phyloP scores from a whole-genome alignment of 2,888 invertebrate genomes.

The Panorpa germanica region DNA sequence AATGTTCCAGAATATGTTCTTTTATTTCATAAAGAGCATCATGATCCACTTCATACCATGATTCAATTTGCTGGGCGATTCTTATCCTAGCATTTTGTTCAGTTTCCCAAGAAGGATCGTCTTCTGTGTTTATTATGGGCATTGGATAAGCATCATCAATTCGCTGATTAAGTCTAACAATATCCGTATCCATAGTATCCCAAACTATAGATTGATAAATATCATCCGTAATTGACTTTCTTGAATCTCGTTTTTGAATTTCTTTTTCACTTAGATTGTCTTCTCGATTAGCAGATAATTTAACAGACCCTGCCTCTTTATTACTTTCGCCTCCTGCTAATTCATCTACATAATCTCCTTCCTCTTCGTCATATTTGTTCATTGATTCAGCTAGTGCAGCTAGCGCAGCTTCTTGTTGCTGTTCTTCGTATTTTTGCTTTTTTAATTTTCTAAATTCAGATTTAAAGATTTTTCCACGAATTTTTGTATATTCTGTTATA shows the following conservation, averaged over 20 bases:
- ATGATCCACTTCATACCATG: slow-evolving; percentile 25
- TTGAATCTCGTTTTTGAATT: no score
- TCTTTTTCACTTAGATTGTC: no score
- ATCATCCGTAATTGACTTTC: no score
- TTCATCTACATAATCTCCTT: slow-evolving; percentile 17
- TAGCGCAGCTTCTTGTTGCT: slow-evolving; percentile 15
- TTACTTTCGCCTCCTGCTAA: slow-evolving; percentile 2
- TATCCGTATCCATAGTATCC: no score
- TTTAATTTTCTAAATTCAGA: slow-evolving; percentile 24
- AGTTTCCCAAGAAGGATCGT: slow-evolving; percentile 27
- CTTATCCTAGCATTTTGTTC: slow-evolving; percentile 26
- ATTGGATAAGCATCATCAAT: no score
- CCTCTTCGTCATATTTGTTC: slow-evolving; percentile 13
- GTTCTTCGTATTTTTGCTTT: slow-evolving; percentile 23
- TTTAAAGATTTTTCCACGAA: slow-evolving; percentile 21
- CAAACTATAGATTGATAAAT: no score
- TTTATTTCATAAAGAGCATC: slow-evolving; percentile 24
- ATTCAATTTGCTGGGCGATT: slow-evolving; percentile 26
- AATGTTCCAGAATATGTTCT: slow-evolving; percentile 23
- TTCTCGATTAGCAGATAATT: neutral
- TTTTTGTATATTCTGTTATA: slow-evolving; percentile 20
- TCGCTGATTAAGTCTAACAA: no score
- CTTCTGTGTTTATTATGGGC: no score
- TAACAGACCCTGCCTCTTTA: slow-evolving; percentile 1
- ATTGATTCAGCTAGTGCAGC: slow-evolving; percentile 9